Base-by-base conservation (phyloP, 2,113 vertebrate species). In the Psittacula cyanocephala region DNA sequence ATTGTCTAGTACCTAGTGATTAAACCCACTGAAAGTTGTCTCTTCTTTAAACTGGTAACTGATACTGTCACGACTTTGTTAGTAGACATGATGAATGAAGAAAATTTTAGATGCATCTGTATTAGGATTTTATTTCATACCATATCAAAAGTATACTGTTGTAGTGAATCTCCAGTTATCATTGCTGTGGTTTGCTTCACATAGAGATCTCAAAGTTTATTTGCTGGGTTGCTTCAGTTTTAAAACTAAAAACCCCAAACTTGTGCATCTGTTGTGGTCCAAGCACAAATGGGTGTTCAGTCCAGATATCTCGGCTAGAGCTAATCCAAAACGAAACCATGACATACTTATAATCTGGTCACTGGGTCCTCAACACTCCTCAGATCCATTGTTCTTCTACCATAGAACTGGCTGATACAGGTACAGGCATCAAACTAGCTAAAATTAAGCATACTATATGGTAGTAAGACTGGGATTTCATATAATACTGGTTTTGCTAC, bases 11-110 rank as follows among this genome's bases (percentile, higher is more conserved):
- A 25, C 29, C 19, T 60, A 47, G 44, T 65, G 13, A 19, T 74
- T 80, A 50, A 85, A 59, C 13, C 11, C 33, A 24, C 8, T 33
- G 53, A 31, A 72, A 70, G 5, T 27, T 63, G 4, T 28, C 22
- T 67, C 6, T 35, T 76, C 50, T 86, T 92, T 78, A 29, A 84
- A 39, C 13, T 44, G 12, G 0, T 65, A 67, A n/a, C 24, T 68
- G 8, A 6, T 60, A 3, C 31, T 74, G 35, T 9, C 5, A 22
- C 0, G 3, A 55, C 20, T 60, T 70, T 14, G 1, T 76, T 83
- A 52, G 29, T 25, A 50, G 37, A 47, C 17, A 4, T n/a, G 25
- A 41, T 0, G 2, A 78, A n/a, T 35, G 33, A 76, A 44, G 6
- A 10, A 37, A 23, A 5, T 69, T 69, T 47, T 11, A 67, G 33